phyloP scores from a whole-genome alignment of 1,140 invertebrate genomes.

The Chironomus tepperi region DNA sequence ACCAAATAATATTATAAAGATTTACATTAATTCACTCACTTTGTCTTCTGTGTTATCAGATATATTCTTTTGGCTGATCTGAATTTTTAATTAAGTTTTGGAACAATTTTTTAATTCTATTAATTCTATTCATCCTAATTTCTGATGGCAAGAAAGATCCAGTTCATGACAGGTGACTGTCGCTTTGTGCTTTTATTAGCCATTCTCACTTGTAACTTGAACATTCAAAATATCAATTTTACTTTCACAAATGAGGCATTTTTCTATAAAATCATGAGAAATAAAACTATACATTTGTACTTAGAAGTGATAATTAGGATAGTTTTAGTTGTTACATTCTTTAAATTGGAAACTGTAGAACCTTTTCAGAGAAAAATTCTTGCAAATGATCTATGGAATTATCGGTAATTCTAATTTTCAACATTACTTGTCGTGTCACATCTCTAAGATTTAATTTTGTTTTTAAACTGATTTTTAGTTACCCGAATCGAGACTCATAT shows the following conservation, averaged over 20 bases:
- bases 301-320: not conserved
- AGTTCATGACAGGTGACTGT: too few species aligned
- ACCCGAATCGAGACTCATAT: not conserved
- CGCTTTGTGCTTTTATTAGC: too few species aligned
- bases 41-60: too few species aligned
- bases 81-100: too few species aligned
- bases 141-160: too few species aligned
- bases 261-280: not conserved
- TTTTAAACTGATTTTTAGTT: not conserved
- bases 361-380: slow-evolving; percentile 27
- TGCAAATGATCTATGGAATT: slow-evolving; percentile 25
- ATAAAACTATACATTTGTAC: not conserved
- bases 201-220: too few species aligned
- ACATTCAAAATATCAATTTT: too few species aligned
- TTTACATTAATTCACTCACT: too few species aligned
- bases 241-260: not conserved
- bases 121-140: too few species aligned
- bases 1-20: too few species aligned
- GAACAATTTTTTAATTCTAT: too few species aligned
- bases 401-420: not conserved
- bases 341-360: slow-evolving; percentile 23
- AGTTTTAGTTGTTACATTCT: not conserved
- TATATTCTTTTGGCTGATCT: too few species aligned
- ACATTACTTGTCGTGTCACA: not conserved
- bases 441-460: not conserved